Conservation (phyloP, 1,140 invertebrate species). For the Platorchestia sp. region DNA sequence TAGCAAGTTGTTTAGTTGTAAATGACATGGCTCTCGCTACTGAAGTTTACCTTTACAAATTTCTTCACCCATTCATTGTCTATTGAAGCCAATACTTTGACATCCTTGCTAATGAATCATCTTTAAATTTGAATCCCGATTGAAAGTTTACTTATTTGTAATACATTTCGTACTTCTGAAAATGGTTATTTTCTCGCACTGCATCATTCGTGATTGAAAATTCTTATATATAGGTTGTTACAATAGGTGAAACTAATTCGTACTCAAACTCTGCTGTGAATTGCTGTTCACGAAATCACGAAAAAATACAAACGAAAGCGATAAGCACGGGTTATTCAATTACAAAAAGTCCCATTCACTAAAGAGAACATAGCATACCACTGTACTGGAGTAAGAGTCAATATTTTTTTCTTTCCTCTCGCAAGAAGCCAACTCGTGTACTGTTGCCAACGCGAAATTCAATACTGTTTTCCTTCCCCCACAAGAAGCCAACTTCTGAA, state of each 20-base stretch:
- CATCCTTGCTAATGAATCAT: too few species aligned
- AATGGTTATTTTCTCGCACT: too few species aligned
- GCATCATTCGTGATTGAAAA: too few species aligned
- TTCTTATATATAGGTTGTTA: too few species aligned
- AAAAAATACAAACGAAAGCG: not conserved
- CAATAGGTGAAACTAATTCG: too few species aligned
- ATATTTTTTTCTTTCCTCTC: not conserved
- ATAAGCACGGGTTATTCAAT: not conserved
- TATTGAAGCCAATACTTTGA: not conserved
- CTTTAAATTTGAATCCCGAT: too few species aligned
- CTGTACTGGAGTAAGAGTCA: not conserved
- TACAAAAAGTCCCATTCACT: not conserved
- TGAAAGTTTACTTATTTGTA: too few species aligned
- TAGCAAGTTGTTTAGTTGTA: not conserved
- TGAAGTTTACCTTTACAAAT: not conserved
- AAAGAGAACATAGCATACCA: not conserved
- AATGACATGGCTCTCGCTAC: not conserved
- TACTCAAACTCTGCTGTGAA: too few species aligned
- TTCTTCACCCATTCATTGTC: not conserved
- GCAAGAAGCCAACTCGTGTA: not conserved
- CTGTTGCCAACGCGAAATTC: not conserved
- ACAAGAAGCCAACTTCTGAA: not conserved
- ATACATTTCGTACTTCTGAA: too few species aligned
- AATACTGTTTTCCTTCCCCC: not conserved
- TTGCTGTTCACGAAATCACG: not conserved